Conservation (phyloP, 2,797 vertebrate species). For the Emydoidea blandingii region DNA sequence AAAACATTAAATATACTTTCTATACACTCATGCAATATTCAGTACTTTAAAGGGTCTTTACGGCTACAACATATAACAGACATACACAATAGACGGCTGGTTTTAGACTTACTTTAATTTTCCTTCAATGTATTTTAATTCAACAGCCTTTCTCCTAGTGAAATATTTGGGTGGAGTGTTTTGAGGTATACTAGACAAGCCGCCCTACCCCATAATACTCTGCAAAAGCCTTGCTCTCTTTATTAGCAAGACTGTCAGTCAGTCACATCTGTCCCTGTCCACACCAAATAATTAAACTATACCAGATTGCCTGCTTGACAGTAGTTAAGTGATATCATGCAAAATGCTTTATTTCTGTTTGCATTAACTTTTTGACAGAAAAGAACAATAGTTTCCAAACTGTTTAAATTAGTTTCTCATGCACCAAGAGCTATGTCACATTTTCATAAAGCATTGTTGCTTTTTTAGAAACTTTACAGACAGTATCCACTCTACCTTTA, state of each 20-base stretch:
- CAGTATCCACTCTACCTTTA: slow-evolving; percentile 22
- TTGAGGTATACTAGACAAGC: not conserved
- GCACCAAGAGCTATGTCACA: not conserved
- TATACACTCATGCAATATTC: not conserved
- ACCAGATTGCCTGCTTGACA: not conserved
- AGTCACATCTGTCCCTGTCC: slow-evolving; percentile 2
- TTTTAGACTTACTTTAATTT: not conserved
- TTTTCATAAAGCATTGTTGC: slow-evolving; percentile 28
- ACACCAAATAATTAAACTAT: slow-evolving; percentile 12
- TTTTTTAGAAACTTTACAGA: slow-evolving; percentile 11
- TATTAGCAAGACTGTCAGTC: not conserved
- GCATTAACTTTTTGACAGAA: slow-evolving; percentile 17
- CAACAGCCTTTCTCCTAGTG: not conserved
- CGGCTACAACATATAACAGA: not conserved
- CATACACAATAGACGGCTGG: not conserved
- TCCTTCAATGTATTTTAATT: not conserved
- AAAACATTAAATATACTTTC: not conserved
- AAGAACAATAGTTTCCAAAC: slow-evolving; percentile 29
- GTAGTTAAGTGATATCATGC: not conserved
- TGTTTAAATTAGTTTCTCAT: slow-evolving; percentile 35
- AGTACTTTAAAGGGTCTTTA: not conserved
- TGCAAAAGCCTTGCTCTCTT: not conserved
- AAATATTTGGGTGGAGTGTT: not conserved
- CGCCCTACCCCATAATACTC: not conserved
- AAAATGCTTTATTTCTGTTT: slow-evolving; percentile 21